These are phyloP conservation scores for Tragelaphus strepsiceros DNA, from an alignment of 2,113 vertebrate genomes.

Conservation along the genomic window DNA sequence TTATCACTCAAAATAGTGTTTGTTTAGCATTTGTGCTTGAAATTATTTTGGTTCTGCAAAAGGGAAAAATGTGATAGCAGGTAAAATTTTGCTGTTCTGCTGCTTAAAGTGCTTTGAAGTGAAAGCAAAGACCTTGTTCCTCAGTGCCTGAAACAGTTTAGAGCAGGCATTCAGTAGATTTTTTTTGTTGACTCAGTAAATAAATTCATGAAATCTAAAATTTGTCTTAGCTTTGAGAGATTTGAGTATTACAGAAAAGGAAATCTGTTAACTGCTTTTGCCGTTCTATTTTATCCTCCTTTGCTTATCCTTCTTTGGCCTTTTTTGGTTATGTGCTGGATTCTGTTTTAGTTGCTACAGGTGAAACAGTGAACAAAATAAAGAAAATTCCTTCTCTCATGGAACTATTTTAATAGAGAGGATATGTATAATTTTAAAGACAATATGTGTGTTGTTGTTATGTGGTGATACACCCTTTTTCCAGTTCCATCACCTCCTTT, in stretches of 20 bases:
- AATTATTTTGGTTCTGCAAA: not conserved
- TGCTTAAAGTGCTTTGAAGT: not conserved
- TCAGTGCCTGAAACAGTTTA: not conserved
- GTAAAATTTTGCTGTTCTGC: not conserved
- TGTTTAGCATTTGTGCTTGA: not conserved
- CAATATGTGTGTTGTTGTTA: not conserved
- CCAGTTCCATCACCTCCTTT: not conserved
- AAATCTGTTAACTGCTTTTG: not conserved
- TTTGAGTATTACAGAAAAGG: not conserved
- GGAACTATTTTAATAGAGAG: not conserved
- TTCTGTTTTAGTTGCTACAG: conserved; percentile 5
- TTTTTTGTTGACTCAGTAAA: not conserved
- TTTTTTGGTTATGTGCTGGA: not conserved
- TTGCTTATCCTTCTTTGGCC: not conserved
- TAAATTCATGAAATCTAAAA: conserved; percentile 22
- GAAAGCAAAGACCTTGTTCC: not conserved
- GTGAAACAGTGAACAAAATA: not conserved
- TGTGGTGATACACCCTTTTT: not conserved
- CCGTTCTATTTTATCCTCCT: not conserved
- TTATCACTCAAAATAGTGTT: not conserved
- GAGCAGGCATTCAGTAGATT: not conserved
- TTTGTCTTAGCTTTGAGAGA: not conserved
- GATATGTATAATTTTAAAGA: not conserved
- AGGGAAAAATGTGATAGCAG: not conserved
- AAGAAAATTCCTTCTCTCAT: not conserved